A percentile compares a stretch with the other conserved stretches of the same genome.
Conservation (phyloP, 1,140 invertebrate species). For the Drosophila athabasca region DNA sequence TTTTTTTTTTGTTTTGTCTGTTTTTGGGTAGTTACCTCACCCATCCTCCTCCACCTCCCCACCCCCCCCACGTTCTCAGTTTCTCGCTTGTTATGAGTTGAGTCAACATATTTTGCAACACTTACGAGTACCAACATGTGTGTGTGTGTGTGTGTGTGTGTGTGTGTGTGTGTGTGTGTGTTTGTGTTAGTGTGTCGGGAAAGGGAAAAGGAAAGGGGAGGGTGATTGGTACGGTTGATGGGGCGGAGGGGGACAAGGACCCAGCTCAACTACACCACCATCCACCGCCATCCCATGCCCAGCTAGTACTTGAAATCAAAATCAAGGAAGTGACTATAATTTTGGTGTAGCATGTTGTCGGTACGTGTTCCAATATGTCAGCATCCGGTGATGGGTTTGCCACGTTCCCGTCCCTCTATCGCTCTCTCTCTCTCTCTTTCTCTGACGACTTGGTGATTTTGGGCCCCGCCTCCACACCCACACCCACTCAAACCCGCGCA, state of each 20-base stretch:
- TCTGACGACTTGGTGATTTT: constrained; percentile 1
- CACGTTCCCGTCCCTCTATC: constrained; percentile 58
- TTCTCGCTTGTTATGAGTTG: constrained; percentile 79
- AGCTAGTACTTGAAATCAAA: constrained; percentile 79
- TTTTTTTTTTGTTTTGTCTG: constrained; percentile 4
- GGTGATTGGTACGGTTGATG: too few species aligned
- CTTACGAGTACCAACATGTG: constrained; percentile 65
- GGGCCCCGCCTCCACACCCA: constrained; percentile 6
- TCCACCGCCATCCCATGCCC: neutral
- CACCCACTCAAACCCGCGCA: constrained; percentile 5
- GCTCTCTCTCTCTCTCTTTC: constrained; percentile 28
- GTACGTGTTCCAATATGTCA: constrained; percentile 83
- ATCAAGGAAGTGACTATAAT: constrained; percentile 84
- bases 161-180: neutral
- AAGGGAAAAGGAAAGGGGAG: too few species aligned
- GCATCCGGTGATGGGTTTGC: constrained; percentile 81
- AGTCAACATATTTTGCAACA: constrained; percentile 83
- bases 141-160: neutral
- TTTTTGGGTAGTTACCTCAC: neutral
- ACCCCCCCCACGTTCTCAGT: constrained; percentile 38
- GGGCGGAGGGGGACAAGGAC: constrained; percentile 18
- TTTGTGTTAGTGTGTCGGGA: neutral
- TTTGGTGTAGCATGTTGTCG: constrained; percentile 83
- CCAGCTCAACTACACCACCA: constrained; percentile 28
- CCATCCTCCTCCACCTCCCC: neutral